Base-by-base conservation (phyloP, 2,797 vertebrate genomes). In the Lepus oiostolus region DNA sequence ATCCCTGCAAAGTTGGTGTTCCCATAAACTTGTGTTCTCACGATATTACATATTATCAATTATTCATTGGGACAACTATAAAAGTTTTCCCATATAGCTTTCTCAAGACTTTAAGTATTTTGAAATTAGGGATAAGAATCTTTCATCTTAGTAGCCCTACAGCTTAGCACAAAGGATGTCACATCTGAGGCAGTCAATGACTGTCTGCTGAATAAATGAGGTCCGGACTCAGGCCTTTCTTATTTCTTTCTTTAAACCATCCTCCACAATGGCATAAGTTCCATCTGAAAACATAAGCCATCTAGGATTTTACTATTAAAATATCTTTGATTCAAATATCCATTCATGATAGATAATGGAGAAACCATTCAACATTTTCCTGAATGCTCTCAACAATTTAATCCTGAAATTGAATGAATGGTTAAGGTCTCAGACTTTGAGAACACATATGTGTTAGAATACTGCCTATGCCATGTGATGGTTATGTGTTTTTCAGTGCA, bases 231-330 rank as follows among this genome's bases (percentile, higher is more conserved):
- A 86, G 32, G 93, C 91, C 52, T 72, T 84, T 75, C 71, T 85
- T 71, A 71, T 30, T 85, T 76, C 19, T 75, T 90, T 21, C 14
- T 83, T 93, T 77, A 90, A 92, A 50, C 9, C 5, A 79, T 75
- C 14, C 54, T 86, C n/a, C 28, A n/a, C 47, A 38, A 13, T 35
- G 13, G 88, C 24, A 82, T 38, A 75, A 86, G 38, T 85, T 4
- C 6, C 70, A 74, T 14, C 11, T 88, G 47, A 95, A 92, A 86
- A 88, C 22, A 76, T 67, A 83, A 79, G 89, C 63, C 32, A 89
- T 19, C 24, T 17, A 92, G 47, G 11, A 63, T 2, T 83, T 10
- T 80, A 58, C 19, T 90, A 65, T 5, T 88, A 80, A 52, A 92
- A 92, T 42, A 79, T 50, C 8, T 71, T 76, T 58, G 52, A 80